Conservation (phyloP, 2,113 vertebrate species). For the Hippolais icterina region DNA sequence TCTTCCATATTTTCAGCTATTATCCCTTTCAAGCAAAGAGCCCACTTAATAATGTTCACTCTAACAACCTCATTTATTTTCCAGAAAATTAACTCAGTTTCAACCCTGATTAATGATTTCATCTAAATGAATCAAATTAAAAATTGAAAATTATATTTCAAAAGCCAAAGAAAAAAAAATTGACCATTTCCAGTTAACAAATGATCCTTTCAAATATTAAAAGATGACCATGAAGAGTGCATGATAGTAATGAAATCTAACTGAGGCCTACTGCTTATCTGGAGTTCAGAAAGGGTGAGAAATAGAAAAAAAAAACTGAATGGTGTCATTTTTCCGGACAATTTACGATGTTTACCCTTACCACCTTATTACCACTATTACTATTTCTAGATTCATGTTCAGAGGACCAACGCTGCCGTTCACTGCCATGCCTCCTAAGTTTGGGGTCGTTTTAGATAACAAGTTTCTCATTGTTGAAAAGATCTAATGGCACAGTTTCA, state of each 20-base stretch:
- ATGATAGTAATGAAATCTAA: slow-evolving; percentile 85
- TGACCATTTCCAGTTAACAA: slow-evolving; percentile 95
- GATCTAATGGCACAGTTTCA: neutral
- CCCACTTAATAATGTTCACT: slow-evolving; percentile 95
- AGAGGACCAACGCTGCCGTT: neutral
- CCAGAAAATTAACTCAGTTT: slow-evolving; percentile 99
- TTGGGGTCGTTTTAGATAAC: neutral
- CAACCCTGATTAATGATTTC: slow-evolving; percentile 99
- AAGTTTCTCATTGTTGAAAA: neutral
- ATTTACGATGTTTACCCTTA: neutral
- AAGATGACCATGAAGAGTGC: slow-evolving; percentile 85
- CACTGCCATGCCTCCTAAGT: neutral
- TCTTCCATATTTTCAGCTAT: slow-evolving; percentile 78
- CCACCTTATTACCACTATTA: neutral
- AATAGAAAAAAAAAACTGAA: slow-evolving; percentile 10
- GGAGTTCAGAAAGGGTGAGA: slow-evolving; percentile 57
- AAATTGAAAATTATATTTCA: slow-evolving; percentile 99
- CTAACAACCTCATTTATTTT: slow-evolving; percentile 99
- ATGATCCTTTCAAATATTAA: slow-evolving; percentile 99
- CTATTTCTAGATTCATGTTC: neutral
- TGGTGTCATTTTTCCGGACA: neutral
- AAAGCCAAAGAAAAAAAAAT: slow-evolving; percentile 91
- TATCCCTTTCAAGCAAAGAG: slow-evolving; percentile 80
- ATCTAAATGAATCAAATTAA: slow-evolving; percentile 99
- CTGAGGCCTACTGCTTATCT: slow-evolving; percentile 77